Evolutionary conservation across 35 echinoderm and acorn worm genomes (phyloP), one percentile per base, ranked within the genome.

Genomic region (Lytechinus pictus): DNA sequence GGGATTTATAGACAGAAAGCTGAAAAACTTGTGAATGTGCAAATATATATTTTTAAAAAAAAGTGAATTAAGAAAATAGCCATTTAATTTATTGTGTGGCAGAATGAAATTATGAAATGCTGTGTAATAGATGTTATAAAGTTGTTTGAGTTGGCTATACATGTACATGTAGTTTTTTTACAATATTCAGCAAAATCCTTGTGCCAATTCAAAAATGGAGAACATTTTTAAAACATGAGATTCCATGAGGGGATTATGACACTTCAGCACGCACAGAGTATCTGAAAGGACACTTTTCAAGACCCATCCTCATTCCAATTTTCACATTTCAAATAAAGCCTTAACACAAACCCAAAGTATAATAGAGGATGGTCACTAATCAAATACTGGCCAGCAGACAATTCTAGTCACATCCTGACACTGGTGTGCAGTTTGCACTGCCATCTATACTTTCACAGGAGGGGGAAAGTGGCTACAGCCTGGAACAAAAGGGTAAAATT

Each of bases 251-350:
- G 66, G 19, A n/a, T 79, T 52, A 90, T 10, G 88, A 90, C 52
- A 54, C 52, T 33, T 54, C 88, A 52, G 52, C 88, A 90, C 88
- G 52, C 88, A 52, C 27, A 54, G 7, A 19, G 16, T 54, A 33
- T 44, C 33, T 5, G 87, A 52, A 53, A 53, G 52, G 87, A 90
- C 28, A 52, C 88, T 90, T 44, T 54, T 52, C 88, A 90, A 90
- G 88, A 90, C 88, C 33, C 52, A 54, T 90, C 88, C 88, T 90
- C 88, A 90, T 52, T 90, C 52, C 88, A 79, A n/a, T 90, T 90
- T 90, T 10, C 88, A 90, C 7, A 21, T 54, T 24, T 90, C 52
- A 54, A 90, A 54, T 90, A 52, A 54, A 90, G 88, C 28, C 28
- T 12, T 51, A 90, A 44, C 4, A 21, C 88, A 52, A 12, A 90